Conservation (phyloP, 1,140 invertebrate species). For the Bombyx mori region ASM3026992v2 NC_085110.1:12682501-12683000, state of each 20-base stretch:
- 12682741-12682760: conserved; percentile 82
- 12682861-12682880: conserved; percentile 81
- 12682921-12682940: conserved; percentile 84
- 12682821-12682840: conserved; percentile 74
- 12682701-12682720: conserved; percentile 86
- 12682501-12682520: too few relatives aligned
- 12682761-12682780: conserved; percentile 81
- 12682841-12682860: conserved; percentile 79
- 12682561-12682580: too few relatives aligned
- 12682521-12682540: too few relatives aligned
- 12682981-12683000: too few relatives aligned
- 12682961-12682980: too few relatives aligned
- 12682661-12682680: conserved; percentile 69
- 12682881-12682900: conserved; percentile 86
- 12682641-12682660: too few relatives aligned
- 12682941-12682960: not conserved
- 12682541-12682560: too few relatives aligned
- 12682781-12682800: conserved; percentile 78
- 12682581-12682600: too few relatives aligned
- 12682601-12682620: too few relatives aligned
- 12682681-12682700: conserved; percentile 85
- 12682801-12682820: conserved; percentile 75
- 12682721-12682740: conserved; percentile 81
- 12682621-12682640: too few relatives aligned
- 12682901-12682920: conserved; percentile 81